Base-by-base conservation (phyloP, 2,113 vertebrate species). In the Aviceda subcristata region DNA sequence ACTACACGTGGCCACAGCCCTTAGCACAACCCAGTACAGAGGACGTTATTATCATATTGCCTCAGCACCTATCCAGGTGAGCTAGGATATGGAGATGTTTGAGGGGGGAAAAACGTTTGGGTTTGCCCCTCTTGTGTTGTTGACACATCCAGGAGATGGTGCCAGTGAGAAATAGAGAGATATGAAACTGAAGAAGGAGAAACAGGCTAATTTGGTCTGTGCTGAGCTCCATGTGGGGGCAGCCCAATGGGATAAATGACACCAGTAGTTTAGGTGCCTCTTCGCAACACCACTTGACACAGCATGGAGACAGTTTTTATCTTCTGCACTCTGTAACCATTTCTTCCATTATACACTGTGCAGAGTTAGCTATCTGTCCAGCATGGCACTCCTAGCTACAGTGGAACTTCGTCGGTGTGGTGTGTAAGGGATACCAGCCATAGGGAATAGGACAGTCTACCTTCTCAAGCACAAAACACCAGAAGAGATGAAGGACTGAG, bases 391-490 rank as follows among this genome's bases (percentile, higher is more conserved):
- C 19, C 21, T 32, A 46, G 43, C 55, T 62, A 57, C 41, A 32
- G 17, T 4, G 29, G 29, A 60, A 56, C 23, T 60, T 38, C 2
- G 0, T 45, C 0, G 0, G 23, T 50, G 32, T 57, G 41, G 13
- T 75, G 27, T 67, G 27, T 50, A 50, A 56, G 20, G 21, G 22
- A 39, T 74, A 24, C 13, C 34, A 64, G 48, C 15, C 30, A 18
- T 20, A 22, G 45, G 34, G 88, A 69, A 8, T 4, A 36, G 46
- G 26, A 51, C 20, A 68, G 20, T 36, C 29, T 45, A 26, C 24
- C 30, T 83, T 43, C 74, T 79, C 30, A 38, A 62, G 74, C 19
- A 39, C 20, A 56, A 56, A 75, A 74, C 18, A 17, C 7, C 62
- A 57, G 38, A 51, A 45, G 16, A 55, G 11, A 15, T 45, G 41